Evolutionary conservation across 2,888 invertebrate species (phyloP).

Genomic region (Lepidonotus clava): DNA sequence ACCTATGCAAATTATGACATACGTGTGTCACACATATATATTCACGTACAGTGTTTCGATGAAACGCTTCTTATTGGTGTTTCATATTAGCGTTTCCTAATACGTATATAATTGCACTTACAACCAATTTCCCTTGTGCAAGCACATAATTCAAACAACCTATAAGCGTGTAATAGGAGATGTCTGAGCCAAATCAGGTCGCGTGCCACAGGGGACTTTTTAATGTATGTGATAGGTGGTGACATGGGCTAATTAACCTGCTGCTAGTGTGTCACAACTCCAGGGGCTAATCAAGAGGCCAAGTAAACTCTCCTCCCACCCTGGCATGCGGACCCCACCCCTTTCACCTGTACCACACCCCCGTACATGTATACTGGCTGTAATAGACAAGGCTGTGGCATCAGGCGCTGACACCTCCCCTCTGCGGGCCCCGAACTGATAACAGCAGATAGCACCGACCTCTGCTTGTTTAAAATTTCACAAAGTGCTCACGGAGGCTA

Average conservation of each 20-base stretch:
- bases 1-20: too few species aligned
- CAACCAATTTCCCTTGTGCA: too few species aligned
- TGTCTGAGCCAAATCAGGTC: too few species aligned
- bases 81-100: too few species aligned
- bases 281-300: neutral
- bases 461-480: neutral
- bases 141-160: too few species aligned
- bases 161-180: too few species aligned
- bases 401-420: neutral
- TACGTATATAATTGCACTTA: too few species aligned
- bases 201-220: neutral
- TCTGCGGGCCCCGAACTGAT: neutral
- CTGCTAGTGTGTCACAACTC: neutral
- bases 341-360: neutral
- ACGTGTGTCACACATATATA: too few species aligned
- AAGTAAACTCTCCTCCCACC: conserved; percentile 6
- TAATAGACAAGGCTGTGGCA: neutral
- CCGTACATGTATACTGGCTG: neutral
- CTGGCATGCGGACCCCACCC: neutral
- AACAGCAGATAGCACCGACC: neutral
- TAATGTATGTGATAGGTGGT: neutral
- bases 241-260: neutral
- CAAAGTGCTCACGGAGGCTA: neutral
- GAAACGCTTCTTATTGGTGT: too few species aligned
- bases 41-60: too few species aligned